Conservation (phyloP, 2,888 invertebrate genomes). For the Resseliella maxima region DNA sequence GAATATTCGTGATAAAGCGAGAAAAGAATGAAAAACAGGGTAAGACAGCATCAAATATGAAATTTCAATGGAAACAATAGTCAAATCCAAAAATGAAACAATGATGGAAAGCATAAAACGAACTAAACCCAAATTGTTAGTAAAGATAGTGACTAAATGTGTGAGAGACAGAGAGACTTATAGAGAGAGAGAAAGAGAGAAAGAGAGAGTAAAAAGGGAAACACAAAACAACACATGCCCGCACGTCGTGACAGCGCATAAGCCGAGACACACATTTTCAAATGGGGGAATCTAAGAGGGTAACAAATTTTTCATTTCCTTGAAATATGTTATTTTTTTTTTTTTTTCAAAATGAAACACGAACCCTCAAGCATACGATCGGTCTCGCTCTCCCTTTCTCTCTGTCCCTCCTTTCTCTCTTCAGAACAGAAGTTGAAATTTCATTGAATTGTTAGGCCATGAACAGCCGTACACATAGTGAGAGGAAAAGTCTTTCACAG, state of each 20-base stretch:
- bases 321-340: conserved; percentile 12
- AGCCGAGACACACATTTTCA: not conserved
- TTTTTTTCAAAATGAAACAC: not conserved
- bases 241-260: not conserved
- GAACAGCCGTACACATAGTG: too few species aligned
- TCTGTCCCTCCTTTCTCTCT: too few species aligned
- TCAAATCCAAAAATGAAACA: too few species aligned
- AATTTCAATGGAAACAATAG: too few species aligned
- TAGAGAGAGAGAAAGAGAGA: not conserved
- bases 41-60: too few species aligned
- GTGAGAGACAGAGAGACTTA: not conserved
- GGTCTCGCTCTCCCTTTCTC: not conserved
- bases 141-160: not conserved
- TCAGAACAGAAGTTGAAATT: too few species aligned
- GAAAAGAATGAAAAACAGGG: too few species aligned
- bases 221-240: not conserved
- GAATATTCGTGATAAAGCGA: too few species aligned
- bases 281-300: conserved; percentile 15
- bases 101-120: too few species aligned
- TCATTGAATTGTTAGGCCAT: too few species aligned
- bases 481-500: too few species aligned
- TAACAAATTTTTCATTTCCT: conserved; percentile 35
- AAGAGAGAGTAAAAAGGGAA: conserved; percentile 5
- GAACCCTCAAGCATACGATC: not conserved
- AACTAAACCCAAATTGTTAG: too few species aligned